Evolutionary conservation across 1,140 invertebrate genomes (phyloP).

Genomic region (Formica exsecta): DNA sequence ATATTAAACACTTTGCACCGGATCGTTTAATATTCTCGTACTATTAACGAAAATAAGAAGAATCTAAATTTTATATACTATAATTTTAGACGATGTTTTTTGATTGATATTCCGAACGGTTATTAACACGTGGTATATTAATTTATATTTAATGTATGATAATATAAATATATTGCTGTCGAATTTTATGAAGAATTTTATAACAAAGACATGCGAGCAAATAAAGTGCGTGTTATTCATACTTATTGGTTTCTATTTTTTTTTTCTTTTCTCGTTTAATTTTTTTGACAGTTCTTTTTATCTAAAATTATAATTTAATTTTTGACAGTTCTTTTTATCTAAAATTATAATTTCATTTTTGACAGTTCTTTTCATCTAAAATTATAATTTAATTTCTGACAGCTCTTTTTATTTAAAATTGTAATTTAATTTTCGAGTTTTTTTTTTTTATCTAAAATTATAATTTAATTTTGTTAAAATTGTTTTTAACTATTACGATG

Average conservation of each 20-base stretch:
- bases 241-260: background rate
- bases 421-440: too few species aligned
- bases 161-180: background rate
- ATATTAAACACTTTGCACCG: background rate
- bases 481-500: too few species aligned
- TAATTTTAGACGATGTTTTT: conserved; percentile 3
- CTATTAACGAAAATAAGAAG: background rate
- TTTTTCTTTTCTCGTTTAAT: background rate
- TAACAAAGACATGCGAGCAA: background rate
- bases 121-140: background rate
- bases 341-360: too few species aligned
- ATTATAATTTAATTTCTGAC: background rate
- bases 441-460: too few species aligned
- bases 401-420: too few species aligned
- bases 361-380: background rate
- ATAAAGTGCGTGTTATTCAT: background rate
- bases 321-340: too few species aligned
- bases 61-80: background rate
- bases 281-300: too few species aligned
- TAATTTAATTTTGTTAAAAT: too few species aligned
- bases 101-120: background rate
- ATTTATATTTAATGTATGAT: background rate
- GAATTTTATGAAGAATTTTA: background rate
- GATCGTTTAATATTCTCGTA: background rate
- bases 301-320: too few species aligned